phyloP scores from a whole-genome alignment of 2,888 invertebrate species.

The Ennomos erosarius region DNA sequence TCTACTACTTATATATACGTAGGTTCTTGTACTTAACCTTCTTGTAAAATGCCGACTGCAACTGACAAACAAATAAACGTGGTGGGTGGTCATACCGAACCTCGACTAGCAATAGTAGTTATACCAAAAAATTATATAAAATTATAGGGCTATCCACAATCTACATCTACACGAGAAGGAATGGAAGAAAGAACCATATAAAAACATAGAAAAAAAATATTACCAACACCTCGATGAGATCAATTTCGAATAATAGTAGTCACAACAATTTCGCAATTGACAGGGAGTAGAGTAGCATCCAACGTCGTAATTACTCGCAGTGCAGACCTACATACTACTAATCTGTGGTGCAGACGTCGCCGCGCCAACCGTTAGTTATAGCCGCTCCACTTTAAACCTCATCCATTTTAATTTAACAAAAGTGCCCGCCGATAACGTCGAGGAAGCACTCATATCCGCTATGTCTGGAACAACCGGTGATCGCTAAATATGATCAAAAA shows the following conservation, averaged over 20 bases:
- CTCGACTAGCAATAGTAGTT: too few relatives aligned
- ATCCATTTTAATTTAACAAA: slow-evolving; percentile 85
- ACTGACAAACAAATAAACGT: too few relatives aligned
- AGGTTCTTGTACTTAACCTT: too few relatives aligned
- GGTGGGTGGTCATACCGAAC: too few relatives aligned
- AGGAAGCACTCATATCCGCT: slow-evolving; percentile 83
- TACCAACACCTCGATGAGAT: too few relatives aligned
- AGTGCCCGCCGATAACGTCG: slow-evolving; percentile 82
- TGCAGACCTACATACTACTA: slow-evolving; percentile 34
- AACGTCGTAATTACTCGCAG: slow-evolving; percentile 33
- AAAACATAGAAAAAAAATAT: too few relatives aligned
- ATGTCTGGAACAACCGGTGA: slow-evolving; percentile 50
- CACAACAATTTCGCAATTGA: slow-evolving; percentile 16
- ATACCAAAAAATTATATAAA: not conserved
- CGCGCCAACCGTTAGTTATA: slow-evolving; percentile 80
- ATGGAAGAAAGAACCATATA: too few relatives aligned
- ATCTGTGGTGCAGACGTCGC: slow-evolving; percentile 51
- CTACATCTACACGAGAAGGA: not conserved
- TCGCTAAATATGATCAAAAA: slow-evolving; percentile 39
- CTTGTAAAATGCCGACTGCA: too few relatives aligned
- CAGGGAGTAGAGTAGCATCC: slow-evolving; percentile 33
- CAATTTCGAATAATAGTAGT: too few relatives aligned
- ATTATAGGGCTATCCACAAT: not conserved
- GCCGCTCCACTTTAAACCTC: slow-evolving; percentile 83
- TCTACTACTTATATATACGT: too few relatives aligned